Percentiles rank a stretch among this genome's conserved stretches.
These are phyloP conservation scores for Ochropleura plecta DNA, from an alignment of 2,888 invertebrate genomes.

Conservation along the genomic window DNA sequence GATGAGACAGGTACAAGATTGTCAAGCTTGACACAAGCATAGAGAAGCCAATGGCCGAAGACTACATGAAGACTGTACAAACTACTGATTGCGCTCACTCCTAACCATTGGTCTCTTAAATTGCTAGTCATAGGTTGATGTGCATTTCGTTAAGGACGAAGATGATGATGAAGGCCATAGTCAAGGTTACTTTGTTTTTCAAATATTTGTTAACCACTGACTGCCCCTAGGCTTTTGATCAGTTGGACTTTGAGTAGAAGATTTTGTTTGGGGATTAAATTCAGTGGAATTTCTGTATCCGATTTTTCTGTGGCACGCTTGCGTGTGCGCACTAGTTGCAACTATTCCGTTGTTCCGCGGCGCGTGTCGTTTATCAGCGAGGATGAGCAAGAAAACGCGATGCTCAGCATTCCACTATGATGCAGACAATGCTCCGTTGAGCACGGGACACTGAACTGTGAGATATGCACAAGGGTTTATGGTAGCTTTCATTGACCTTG, in stretches of 20 bases:
- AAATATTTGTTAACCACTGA: neutral
- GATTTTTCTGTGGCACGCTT: neutral
- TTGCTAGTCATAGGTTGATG: neutral
- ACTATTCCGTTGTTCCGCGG: conserved; percentile 53
- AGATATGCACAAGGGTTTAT: conserved; percentile 14
- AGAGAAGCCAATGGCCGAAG: neutral
- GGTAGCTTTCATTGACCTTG: conserved; percentile 10
- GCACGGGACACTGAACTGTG: conserved; percentile 51
- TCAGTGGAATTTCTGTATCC: conserved; percentile 14
- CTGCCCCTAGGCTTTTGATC: neutral
- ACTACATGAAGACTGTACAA: neutral
- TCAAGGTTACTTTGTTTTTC: neutral
- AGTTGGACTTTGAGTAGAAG: neutral
- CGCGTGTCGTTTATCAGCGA: conserved; percentile 60
- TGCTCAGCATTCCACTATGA: conserved; percentile 59
- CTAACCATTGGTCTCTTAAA: neutral
- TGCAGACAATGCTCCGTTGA: conserved; percentile 42
- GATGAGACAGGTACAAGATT: neutral
- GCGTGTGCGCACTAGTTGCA: conserved; percentile 48
- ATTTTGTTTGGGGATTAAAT: neutral
- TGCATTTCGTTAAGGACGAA: neutral
- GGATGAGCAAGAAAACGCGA: conserved; percentile 70
- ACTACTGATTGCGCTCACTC: neutral
- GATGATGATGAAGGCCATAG: neutral
- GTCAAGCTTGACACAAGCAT: neutral